phyloP scores from a whole-genome alignment of 2,888 invertebrate genomes.

The Eupithecia dodoneata region DNA sequence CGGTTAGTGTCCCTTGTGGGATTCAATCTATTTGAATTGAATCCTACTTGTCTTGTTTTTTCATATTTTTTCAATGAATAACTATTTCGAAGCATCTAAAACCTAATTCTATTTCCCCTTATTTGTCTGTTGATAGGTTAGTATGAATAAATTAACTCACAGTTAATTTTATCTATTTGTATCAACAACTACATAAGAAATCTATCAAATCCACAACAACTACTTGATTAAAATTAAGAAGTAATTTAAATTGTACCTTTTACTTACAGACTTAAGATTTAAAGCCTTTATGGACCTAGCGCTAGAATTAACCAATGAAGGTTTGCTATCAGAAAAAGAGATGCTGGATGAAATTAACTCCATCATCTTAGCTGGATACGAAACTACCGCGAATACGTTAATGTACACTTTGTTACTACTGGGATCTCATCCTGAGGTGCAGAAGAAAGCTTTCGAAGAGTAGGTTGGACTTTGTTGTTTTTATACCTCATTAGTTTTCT shows the following conservation, averaged over 20 bases:
- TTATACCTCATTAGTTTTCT: not conserved
- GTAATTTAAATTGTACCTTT: not conserved
- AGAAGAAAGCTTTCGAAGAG: conserved; percentile 51
- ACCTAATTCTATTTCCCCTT: too few species aligned
- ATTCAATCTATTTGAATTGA: not conserved
- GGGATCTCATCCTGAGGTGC: conserved; percentile 56
- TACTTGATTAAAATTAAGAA: too few species aligned
- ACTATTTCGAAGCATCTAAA: too few species aligned
- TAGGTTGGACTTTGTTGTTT: conserved; percentile 33
- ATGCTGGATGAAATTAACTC: conserved; percentile 39
- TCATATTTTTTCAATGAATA: too few species aligned
- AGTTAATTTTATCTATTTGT: too few species aligned
- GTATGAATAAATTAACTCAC: too few species aligned
- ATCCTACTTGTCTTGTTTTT: not conserved
- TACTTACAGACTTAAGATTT: conserved; percentile 47
- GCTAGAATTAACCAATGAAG: conserved; percentile 60
- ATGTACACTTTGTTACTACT: conserved; percentile 42
- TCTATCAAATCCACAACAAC: too few species aligned
- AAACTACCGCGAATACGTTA: conserved; percentile 28
- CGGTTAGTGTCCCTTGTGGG: conserved; percentile 18
- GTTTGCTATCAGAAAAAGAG: conserved; percentile 46
- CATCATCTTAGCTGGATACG: conserved; percentile 30
- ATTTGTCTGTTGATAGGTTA: too few species aligned
- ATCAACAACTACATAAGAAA: too few species aligned
- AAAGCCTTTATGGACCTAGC: conserved; percentile 71